Evolutionary conservation across 2,113 vertebrate species (phyloP).

Genomic region (Bostrychus sinensis): DNA sequence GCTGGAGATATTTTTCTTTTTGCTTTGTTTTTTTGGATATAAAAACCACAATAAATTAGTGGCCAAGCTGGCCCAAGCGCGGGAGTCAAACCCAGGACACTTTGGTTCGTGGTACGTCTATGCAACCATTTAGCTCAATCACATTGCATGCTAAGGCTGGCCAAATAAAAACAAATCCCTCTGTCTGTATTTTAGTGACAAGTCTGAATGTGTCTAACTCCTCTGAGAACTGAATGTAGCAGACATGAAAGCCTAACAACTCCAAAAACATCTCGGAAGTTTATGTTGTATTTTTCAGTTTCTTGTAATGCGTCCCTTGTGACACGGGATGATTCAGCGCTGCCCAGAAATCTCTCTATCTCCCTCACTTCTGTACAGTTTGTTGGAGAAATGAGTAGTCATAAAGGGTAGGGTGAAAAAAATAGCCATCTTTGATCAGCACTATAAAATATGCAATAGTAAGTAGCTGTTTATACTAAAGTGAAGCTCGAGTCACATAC

Average conservation of each 20-base stretch:
- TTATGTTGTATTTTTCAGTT: slow-evolving; percentile 34
- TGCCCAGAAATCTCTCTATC: slow-evolving; percentile 29
- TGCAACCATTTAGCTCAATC: too few species aligned
- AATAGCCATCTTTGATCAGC: slow-evolving; percentile 14
- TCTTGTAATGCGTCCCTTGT: slow-evolving; percentile 37
- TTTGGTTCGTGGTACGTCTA: too few species aligned
- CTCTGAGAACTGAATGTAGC: slow-evolving; percentile 28
- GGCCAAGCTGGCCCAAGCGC: too few species aligned
- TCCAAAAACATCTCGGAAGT: slow-evolving; percentile 33
- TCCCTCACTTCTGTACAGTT: slow-evolving; percentile 14
- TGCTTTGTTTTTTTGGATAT: too few species aligned
- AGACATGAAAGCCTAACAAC: slow-evolving; percentile 49
- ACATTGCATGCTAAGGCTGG: too few species aligned
- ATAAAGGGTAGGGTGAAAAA: slow-evolving; percentile 22
- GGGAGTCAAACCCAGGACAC: too few species aligned
- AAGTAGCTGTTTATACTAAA: not conserved
- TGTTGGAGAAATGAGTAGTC: slow-evolving; percentile 25
- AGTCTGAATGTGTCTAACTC: too few species aligned
- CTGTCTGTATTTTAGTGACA: too few species aligned
- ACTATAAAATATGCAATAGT: slow-evolving; percentile 11
- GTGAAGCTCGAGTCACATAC: not conserved
- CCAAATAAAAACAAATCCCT: too few species aligned
- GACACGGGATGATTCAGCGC: slow-evolving; percentile 42
- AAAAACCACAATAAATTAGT: too few species aligned
- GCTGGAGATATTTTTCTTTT: too few species aligned